Conservation (phyloP, 2,888 invertebrate genomes). For the Drosophila borealis region DNA sequence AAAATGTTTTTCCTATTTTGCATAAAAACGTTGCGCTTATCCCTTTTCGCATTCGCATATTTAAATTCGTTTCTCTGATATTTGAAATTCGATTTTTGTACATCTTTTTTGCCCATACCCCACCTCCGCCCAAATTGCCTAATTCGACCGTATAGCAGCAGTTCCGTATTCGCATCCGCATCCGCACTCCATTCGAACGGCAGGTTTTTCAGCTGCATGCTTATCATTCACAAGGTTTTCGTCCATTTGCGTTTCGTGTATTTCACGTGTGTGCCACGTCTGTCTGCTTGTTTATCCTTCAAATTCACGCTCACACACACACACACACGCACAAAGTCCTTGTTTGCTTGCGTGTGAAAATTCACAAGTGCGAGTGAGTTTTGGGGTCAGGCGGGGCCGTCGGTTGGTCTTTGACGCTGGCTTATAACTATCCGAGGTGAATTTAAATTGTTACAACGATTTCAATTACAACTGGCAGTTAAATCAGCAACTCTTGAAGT, state of each 20-base stretch:
- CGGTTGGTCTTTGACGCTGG: neutral
- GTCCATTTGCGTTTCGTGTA: constrained; percentile 36
- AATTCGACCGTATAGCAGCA: constrained; percentile 35
- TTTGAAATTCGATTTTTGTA: constrained; percentile 74
- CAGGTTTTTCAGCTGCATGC: constrained; percentile 53
- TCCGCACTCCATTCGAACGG: constrained; percentile 1
- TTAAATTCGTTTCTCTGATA: constrained; percentile 69
- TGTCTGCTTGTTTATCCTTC: constrained; percentile 47
- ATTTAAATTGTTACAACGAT: constrained; percentile 18
- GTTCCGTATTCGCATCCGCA: constrained; percentile 14
- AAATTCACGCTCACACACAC: constrained; percentile 32
- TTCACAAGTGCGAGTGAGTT: constrained; percentile 60
- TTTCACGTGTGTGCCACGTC: constrained; percentile 45
- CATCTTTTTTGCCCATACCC: constrained; percentile 6
- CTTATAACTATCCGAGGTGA: constrained; percentile 28
- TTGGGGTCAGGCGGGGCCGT: constrained; percentile 19
- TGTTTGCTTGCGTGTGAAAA: constrained; percentile 60
- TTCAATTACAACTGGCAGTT: constrained; percentile 50
- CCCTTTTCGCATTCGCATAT: constrained; percentile 67
- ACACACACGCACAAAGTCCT: neutral
- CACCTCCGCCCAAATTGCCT: constrained; percentile 31
- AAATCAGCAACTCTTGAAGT: constrained; percentile 41
- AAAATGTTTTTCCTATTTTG: constrained; percentile 68
- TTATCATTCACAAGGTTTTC: constrained; percentile 61
- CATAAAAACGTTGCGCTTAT: constrained; percentile 65